Conservation (phyloP, 1,140 invertebrate genomes). For the Megathymus violae region DNA sequence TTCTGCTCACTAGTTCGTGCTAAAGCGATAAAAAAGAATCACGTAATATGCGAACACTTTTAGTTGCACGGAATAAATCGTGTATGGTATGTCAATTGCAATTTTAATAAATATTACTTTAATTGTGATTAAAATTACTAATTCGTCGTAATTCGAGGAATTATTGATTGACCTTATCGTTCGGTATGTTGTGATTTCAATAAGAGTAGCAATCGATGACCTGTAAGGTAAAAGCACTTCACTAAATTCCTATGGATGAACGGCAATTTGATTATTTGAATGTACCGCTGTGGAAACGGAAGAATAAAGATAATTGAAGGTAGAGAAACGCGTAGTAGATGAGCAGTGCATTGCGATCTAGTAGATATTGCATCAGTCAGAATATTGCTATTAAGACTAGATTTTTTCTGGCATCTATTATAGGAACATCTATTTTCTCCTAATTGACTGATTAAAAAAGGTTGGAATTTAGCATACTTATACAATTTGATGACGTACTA, state of each 20-base stretch:
- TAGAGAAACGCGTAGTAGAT: conserved; percentile 1
- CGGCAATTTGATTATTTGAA: conserved; percentile 8
- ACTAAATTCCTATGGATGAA: conserved; percentile 9
- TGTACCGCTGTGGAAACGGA: background rate
- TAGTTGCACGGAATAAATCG: background rate
- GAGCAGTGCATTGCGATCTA: background rate
- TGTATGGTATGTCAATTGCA: too few relatives aligned
- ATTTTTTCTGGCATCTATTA: too few relatives aligned
- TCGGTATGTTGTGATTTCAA: background rate
- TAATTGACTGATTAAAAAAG: too few relatives aligned
- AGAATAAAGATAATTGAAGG: conserved; percentile 3
- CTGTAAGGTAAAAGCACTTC: conserved; percentile 13
- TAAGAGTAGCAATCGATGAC: conserved; percentile 22
- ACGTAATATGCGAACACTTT: background rate
- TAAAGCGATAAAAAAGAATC: background rate
- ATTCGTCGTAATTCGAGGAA: too few relatives aligned
- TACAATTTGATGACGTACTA: too few relatives aligned
- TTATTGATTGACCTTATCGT: too few relatives aligned
- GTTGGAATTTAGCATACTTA: too few relatives aligned
- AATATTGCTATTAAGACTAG: too few relatives aligned
- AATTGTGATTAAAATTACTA: too few relatives aligned
- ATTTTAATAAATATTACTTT: too few relatives aligned
- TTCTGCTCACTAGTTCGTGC: background rate
- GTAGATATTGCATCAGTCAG: too few relatives aligned
- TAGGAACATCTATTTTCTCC: too few relatives aligned